Conservation (phyloP, 2,797 vertebrate species). For the Alcedo atthis region DNA sequence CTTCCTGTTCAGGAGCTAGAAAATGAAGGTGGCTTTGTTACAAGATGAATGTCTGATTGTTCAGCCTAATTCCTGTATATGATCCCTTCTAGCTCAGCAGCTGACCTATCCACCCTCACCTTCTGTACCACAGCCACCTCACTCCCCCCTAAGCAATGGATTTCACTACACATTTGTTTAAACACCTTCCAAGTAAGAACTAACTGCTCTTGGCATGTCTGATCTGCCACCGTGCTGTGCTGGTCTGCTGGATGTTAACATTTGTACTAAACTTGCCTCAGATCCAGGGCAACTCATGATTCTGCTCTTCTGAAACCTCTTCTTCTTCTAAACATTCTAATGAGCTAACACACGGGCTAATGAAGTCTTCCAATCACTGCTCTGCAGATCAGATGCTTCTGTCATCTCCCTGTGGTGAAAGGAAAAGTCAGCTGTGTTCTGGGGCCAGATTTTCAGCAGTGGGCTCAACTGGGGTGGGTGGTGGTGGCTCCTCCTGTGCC, state of each 20-base stretch:
- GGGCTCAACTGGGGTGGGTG: background rate
- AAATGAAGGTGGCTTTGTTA: conserved; percentile 9
- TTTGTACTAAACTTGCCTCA: conserved; percentile 1
- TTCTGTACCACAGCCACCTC: conserved; percentile 84
- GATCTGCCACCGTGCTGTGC: conserved; percentile 58
- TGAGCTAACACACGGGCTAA: background rate
- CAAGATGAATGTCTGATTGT: conserved; percentile 58
- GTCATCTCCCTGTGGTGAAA: background rate
- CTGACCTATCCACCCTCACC: conserved; percentile 85
- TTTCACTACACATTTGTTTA: conserved; percentile 99
- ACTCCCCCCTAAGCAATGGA: conserved; percentile 93
- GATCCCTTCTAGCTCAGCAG: conserved; percentile 86
- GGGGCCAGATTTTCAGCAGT: conserved; percentile 46
- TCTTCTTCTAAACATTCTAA: background rate
- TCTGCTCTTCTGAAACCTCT: background rate
- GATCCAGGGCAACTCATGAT: conserved; percentile 18
- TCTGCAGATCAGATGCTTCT: conserved; percentile 3
- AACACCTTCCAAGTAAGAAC: conserved; percentile 90
- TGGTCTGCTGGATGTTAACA: conserved; percentile 36
- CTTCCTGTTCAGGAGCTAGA: background rate
- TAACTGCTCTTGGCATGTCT: conserved; percentile 75
- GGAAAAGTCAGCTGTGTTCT: background rate
- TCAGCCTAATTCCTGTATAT: conserved; percentile 78
- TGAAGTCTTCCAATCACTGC: background rate
- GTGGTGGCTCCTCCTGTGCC: background rate